Evolutionary conservation across 2,797 vertebrate species (phyloP).

Genomic region (Syndactyla subalaris): DNA sequence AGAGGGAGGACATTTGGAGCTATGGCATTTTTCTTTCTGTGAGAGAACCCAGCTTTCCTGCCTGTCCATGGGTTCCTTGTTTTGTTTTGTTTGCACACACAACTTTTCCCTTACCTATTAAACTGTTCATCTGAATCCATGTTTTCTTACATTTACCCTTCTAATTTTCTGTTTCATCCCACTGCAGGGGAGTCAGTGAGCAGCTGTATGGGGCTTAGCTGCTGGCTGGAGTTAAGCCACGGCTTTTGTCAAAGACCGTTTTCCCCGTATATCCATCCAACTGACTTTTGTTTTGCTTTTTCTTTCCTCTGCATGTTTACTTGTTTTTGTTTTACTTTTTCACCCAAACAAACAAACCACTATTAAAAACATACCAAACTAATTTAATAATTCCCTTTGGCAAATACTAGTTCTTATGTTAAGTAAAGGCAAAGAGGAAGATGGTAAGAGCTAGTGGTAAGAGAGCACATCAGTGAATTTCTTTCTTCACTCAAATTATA

Average conservation of each 20-base stretch:
- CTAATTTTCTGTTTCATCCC: not conserved
- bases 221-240: not conserved
- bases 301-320: not conserved
- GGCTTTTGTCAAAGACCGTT: not conserved
- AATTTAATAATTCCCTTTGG: not conserved
- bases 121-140: not conserved
- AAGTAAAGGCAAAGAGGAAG: not conserved
- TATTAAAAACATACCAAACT: not conserved
- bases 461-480: not conserved
- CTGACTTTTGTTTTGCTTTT: not conserved
- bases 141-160: not conserved
- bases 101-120: not conserved
- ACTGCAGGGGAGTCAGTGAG: fast-evolving
- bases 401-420: not conserved
- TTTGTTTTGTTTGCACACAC: not conserved
- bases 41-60: not conserved
- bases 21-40: not conserved
- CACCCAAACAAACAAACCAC: fast-evolving
- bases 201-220: not conserved
- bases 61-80: not conserved
- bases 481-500: not conserved
- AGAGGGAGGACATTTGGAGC: fast-evolving
- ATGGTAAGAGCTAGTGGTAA: not conserved
- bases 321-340: not conserved
- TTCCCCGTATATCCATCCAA: not conserved